Evolutionary conservation across 2,888 invertebrate species (phyloP), one percentile per base, ranked within the genome.

Genomic region (Eupithecia abbreviata): DNA sequence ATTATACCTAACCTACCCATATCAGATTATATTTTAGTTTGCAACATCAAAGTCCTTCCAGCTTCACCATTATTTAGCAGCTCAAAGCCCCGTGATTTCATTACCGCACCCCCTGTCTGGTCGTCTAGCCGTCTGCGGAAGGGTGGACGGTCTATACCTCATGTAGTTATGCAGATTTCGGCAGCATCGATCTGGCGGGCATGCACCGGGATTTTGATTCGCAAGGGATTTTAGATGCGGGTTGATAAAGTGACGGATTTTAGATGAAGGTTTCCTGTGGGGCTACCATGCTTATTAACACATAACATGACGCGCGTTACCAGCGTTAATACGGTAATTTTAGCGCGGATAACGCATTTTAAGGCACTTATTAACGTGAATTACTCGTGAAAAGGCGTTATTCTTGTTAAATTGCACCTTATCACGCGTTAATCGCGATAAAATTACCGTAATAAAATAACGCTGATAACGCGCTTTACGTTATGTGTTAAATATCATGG

Each of bases 51-150:
- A 62, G 62, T 62, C 30, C 62, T 62, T n/a, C 13, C 30, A 18
- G 9, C 18, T 30, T 30, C n/a, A n/a, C 69, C 69, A 47, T 69
- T 45, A 69, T 69, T 72, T 77, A 68, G 47, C 58, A 68, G 51
- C 51, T 51, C 72, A 65, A 69, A 73, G 77, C 51, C 67, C 73
- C 79, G 84, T 85, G 86, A 87, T 87, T 87, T 87, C 86, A 87
- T 87, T 87, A 87, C 79, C 62, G 30, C 30, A 18, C 30, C 72
- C 82, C 85, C 85, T 81, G 85, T 85, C 87, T 82, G 83, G 87
- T 80, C 85, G 86, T 86, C 86, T 86, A 82, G 86, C 86, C 87
- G 87, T 86, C 87, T 86, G 83, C 79, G 69, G 74, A 76, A 75
- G 78, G 75, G 78, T 73, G 72, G 75, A 45, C 72, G 72, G 41